Conservation (phyloP, 2,113 vertebrate species). For the Castor canadensis region DNA sequence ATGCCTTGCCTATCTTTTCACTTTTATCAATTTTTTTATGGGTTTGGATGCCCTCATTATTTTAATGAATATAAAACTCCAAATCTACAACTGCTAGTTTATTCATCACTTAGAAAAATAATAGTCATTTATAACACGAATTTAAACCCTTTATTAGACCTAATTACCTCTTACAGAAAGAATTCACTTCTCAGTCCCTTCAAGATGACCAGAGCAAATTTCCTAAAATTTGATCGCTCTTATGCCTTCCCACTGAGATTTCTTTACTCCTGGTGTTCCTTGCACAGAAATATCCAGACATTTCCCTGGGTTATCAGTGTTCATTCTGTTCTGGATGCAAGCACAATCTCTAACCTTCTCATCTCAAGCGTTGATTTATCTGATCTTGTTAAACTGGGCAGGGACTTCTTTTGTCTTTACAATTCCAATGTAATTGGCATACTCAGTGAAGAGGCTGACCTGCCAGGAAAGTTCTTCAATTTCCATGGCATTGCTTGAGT, state of each 20-base stretch:
- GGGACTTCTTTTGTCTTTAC: not conserved
- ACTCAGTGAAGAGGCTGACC: not conserved
- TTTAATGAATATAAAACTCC: not conserved
- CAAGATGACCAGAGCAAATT: too few relatives aligned
- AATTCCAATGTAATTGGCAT: not conserved
- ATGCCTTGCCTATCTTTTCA: not conserved
- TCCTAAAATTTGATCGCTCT: not conserved
- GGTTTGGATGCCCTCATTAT: not conserved
- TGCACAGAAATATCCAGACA: not conserved
- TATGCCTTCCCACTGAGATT: not conserved
- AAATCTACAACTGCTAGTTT: not conserved
- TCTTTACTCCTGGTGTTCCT: not conserved
- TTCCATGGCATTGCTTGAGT: not conserved
- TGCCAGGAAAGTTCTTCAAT: not conserved
- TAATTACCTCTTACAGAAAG: not conserved
- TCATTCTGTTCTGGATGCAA: not conserved
- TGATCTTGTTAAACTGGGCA: not conserved
- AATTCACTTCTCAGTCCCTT: not conserved
- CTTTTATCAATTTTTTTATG: not conserved
- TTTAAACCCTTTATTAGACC: not conserved
- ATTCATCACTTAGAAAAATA: not conserved
- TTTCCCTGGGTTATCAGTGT: not conserved
- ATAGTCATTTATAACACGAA: not conserved
- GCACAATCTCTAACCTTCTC: not conserved
- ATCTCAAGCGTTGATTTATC: not conserved